Percentiles rank a stretch among this genome's conserved stretches.
phyloP scores from a whole-genome alignment of 1,140 invertebrate genomes.

The Calephelis virginiensis region DNA sequence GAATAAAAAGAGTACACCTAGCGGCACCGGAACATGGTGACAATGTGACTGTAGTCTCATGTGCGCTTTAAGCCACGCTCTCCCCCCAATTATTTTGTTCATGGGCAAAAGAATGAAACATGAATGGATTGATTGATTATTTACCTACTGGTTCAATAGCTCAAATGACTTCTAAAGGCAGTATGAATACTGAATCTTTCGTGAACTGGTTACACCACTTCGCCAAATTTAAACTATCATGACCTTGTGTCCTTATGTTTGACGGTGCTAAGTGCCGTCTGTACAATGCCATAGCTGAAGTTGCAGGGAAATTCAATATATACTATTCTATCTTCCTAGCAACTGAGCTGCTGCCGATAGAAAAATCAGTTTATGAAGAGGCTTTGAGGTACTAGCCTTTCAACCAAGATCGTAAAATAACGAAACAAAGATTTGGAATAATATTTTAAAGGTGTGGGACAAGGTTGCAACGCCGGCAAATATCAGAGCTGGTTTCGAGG shows the following conservation, averaged over 20 bases:
- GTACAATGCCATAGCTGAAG: slow-evolving; percentile 13
- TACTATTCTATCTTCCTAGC: slow-evolving; percentile 19
- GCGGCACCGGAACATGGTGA: slow-evolving; percentile 8
- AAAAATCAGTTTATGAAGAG: slow-evolving; percentile 20
- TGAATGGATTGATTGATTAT: not conserved
- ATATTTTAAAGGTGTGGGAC: not conserved
- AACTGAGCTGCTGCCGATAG: slow-evolving; percentile 17
- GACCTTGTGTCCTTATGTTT: slow-evolving; percentile 8
- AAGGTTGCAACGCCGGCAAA: not conserved
- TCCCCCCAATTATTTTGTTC: slow-evolving; percentile 9
- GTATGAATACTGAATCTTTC: not conserved
- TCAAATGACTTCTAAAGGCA: slow-evolving; percentile 14
- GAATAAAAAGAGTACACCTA: slow-evolving; percentile 9
- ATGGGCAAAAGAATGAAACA: slow-evolving; percentile 7
- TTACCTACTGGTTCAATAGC: slow-evolving; percentile 3
- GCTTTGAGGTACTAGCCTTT: slow-evolving; percentile 2
- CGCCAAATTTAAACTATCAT: not conserved
- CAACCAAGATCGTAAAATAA: not conserved
- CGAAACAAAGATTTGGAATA: not conserved
- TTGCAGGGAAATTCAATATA: slow-evolving; percentile 16
- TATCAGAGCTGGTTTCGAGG: not conserved
- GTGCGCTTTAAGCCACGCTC: slow-evolving; percentile 1
- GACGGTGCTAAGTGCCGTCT: slow-evolving; percentile 14
- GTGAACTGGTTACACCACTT: no score
- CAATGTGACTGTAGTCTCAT: slow-evolving; percentile 13